Base-by-base conservation (phyloP, 2,797 vertebrate species). In the Carduelis carduelis region DNA sequence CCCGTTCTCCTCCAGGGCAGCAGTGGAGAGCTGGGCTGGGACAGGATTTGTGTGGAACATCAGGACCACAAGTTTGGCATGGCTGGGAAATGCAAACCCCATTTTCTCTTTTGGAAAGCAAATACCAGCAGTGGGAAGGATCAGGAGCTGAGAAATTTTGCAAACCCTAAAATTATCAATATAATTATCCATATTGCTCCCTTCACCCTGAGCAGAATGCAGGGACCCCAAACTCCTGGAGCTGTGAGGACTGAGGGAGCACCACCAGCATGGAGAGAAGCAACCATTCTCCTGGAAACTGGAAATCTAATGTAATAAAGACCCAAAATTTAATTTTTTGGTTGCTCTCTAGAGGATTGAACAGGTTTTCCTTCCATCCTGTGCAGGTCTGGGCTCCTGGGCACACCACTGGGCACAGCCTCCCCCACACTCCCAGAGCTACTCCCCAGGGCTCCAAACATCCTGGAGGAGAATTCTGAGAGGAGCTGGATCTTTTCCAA, bases 1-100 rank as follows among this genome's bases (percentile, higher is more conserved):
- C 78, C 50, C 9, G 0, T 83, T 88, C 93, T 88, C 96, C 93
- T 96, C 50, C 76, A 79, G 96, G 96, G 91, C 85, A 96, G 76
- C 82, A 56, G 30, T 14, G 7, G 78, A 88, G 83, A 84, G 75
- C 83, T 87, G 2, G 3, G 17, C 30, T 35, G 81, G 93, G 81
- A 35, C 57, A 37, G 64, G 59, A 47, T 69, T 89, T 72, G 18
- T 37, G 12, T 55, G 1, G 68, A 43, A 27, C 15, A 47, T 15
- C 76, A 61, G 60, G 83, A 93, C 28, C 41, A 37, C 70, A 49
- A 75, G 57, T 75, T 84, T 35, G 85, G 91, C 1, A 1, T 81
- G 82, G 74, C 27, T 94, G 94, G 79, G 47, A 91, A 93, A 66
- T n/a, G 28, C 85, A 94, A 94, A 92, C 34, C 21, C 24, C 72